These are phyloP conservation scores for Orestias chungarensis DNA, from an alignment of 2,797 vertebrate genomes.

Conservation along the genomic window DNA sequence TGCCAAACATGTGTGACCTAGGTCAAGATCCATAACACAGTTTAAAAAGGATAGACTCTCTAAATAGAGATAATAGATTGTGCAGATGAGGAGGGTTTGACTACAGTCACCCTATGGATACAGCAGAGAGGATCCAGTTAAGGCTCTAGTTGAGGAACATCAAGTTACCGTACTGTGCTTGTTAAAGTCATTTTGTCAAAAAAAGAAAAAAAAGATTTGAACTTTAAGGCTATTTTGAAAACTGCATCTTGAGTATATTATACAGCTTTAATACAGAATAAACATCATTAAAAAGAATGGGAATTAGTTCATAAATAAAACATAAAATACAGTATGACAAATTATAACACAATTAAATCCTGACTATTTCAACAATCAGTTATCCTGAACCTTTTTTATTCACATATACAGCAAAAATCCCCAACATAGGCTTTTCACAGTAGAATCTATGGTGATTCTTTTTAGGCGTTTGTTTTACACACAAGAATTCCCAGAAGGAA, in stretches of 20 bases:
- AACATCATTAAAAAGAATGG: background rate
- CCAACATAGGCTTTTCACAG: background rate
- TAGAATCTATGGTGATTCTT: conserved; percentile 1
- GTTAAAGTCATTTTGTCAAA: background rate
- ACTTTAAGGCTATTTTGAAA: no score
- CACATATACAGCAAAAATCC: conserved; percentile 3
- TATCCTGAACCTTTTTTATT: background rate
- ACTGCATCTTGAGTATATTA: background rate
- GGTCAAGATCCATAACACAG: conserved; percentile 71
- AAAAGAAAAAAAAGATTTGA: no score
- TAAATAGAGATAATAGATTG: conserved; percentile 74
- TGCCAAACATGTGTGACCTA: conserved; percentile 69
- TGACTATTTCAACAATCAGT: background rate
- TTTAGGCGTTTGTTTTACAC: conserved; percentile 8
- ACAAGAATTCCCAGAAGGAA: conserved; percentile 11
- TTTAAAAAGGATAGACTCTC: conserved; percentile 76
- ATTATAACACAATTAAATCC: background rate
- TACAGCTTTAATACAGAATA: background rate
- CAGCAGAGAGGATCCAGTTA: conserved; percentile 21
- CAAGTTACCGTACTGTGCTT: background rate
- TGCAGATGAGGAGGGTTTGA: conserved; percentile 59
- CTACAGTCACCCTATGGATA: conserved; percentile 65
- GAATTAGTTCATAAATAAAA: background rate
- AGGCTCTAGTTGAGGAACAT: background rate
- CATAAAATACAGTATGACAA: background rate